A percentile compares a stretch with the other conserved stretches of the same genome.
These are phyloP conservation scores for Neogobius melanostomus DNA, from an alignment of 2,113 vertebrate species.

Conservation along the genomic window DNA sequence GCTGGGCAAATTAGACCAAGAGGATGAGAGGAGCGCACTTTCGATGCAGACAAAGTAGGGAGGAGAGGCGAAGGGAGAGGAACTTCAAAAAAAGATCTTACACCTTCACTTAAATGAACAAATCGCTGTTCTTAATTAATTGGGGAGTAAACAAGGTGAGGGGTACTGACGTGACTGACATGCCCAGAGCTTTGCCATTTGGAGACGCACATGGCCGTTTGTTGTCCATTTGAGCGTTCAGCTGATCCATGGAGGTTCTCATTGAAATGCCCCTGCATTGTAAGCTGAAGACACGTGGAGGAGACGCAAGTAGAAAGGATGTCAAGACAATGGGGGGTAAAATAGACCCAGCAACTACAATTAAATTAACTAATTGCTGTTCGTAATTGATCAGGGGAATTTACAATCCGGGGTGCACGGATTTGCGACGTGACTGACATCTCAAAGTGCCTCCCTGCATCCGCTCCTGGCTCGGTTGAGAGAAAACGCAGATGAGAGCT, in stretches of 20 bases:
- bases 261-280: slow-evolving; percentile 47
- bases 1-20: slow-evolving; percentile 55
- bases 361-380: slow-evolving; percentile 71
- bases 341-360: slow-evolving; percentile 46
- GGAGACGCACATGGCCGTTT: background rate
- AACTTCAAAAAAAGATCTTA: slow-evolving; percentile 30
- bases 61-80: slow-evolving; percentile 3
- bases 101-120: slow-evolving; percentile 68
- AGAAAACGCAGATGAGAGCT: slow-evolving; percentile 58
- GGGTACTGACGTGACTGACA: background rate
- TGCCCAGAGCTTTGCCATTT: background rate
- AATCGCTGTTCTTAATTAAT: slow-evolving; percentile 70
- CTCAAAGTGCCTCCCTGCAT: slow-evolving; percentile 34
- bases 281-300: slow-evolving; percentile 43
- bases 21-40: slow-evolving; percentile 57
- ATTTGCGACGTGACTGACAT: slow-evolving; percentile 59
- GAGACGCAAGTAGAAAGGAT: slow-evolving; percentile 25
- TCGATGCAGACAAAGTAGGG: slow-evolving; percentile 43
- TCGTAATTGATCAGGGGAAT: slow-evolving; percentile 66
- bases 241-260: background rate
- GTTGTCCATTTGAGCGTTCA: background rate
- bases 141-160: slow-evolving; percentile 46
- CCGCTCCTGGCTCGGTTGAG: slow-evolving; percentile 36
- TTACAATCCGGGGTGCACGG: slow-evolving; percentile 36
- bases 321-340: slow-evolving; percentile 16